Percentiles rank a stretch among this genome's conserved stretches.
phyloP scores from a whole-genome alignment of 2,888 invertebrate species.

The Adelognathus sp. region DNA sequence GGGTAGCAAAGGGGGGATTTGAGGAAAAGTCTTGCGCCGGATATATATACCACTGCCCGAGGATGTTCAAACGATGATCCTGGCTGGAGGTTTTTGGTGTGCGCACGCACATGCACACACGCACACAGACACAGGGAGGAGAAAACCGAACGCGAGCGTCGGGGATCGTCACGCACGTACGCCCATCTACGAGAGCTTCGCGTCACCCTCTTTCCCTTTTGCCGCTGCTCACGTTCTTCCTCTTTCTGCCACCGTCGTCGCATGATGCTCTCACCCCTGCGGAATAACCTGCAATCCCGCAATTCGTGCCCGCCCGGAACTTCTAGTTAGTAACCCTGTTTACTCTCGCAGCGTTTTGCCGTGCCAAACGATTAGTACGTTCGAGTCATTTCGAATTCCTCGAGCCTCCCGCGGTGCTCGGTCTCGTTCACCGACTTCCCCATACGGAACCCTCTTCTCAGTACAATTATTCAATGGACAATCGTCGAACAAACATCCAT shows the following conservation, averaged over 20 bases:
- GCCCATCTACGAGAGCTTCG: conserved; percentile 64
- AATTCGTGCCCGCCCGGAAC: conserved; percentile 63
- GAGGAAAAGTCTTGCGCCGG: conserved; percentile 39
- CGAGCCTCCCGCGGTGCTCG: background rate
- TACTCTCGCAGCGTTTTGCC: conserved; percentile 50
- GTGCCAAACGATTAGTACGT: conserved; percentile 47
- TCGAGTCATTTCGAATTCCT: conserved; percentile 27
- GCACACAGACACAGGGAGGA: no score
- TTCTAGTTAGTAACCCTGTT: conserved; percentile 63
- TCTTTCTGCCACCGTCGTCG: conserved; percentile 81
- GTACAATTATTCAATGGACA: background rate
- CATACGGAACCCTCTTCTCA: background rate
- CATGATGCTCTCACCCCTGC: background rate
- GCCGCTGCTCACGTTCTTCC: conserved; percentile 83
- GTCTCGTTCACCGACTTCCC: background rate
- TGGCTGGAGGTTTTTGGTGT: conserved; percentile 16
- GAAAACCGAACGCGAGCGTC: conserved; percentile 62
- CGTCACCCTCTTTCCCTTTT: conserved; percentile 63
- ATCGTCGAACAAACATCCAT: background rate
- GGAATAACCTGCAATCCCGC: conserved; percentile 58
- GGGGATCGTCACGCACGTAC: conserved; percentile 67
- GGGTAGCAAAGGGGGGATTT: conserved; percentile 51
- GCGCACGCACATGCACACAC: no score
- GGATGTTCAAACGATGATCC: conserved; percentile 21
- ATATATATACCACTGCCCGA: background rate